Evolutionary conservation across 1,140 invertebrate species (phyloP).

Genomic region (Drosophila subobscura): DNA sequence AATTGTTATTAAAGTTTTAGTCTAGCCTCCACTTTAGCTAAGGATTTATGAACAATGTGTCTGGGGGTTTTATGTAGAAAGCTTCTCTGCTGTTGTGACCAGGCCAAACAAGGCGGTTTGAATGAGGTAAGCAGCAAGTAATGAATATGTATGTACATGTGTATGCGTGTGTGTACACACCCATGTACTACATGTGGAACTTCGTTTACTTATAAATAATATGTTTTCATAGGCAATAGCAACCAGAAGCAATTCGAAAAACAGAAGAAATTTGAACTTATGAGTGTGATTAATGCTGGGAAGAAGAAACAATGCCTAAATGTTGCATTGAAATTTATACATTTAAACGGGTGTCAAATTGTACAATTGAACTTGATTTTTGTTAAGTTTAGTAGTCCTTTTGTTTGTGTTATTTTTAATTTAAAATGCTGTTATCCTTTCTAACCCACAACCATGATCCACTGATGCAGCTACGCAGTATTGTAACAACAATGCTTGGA

Average conservation of each 20-base stretch:
- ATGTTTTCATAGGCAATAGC: background rate
- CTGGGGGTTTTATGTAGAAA: constrained; percentile 47
- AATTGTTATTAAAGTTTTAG: background rate
- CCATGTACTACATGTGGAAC: no score
- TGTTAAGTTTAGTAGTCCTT: constrained; percentile 13
- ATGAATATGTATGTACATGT: background rate
- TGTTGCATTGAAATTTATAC: background rate
- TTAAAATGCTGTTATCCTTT: constrained; percentile 15
- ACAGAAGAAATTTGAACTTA: background rate
- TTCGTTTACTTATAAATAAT: no score
- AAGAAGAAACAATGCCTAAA: no score
- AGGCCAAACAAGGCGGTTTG: constrained; percentile 49
- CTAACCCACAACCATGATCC: constrained; percentile 13
- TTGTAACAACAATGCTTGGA: constrained; percentile 27
- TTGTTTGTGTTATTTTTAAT: constrained; percentile 6
- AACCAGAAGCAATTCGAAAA: background rate
- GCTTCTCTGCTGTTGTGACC: constrained; percentile 49
- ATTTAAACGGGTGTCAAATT: background rate
- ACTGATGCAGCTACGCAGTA: background rate
- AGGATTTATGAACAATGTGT: constrained; percentile 42
- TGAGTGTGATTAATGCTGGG: no score
- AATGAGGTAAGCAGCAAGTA: constrained; percentile 68
- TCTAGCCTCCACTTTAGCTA: background rate
- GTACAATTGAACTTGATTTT: background rate
- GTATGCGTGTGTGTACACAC: background rate